A percentile compares a stretch with the other conserved stretches of the same genome.
Evolutionary conservation across 92 coral and sea anemone genomes (phyloP).

Genomic region (Phymanthus crucifer): DNA sequence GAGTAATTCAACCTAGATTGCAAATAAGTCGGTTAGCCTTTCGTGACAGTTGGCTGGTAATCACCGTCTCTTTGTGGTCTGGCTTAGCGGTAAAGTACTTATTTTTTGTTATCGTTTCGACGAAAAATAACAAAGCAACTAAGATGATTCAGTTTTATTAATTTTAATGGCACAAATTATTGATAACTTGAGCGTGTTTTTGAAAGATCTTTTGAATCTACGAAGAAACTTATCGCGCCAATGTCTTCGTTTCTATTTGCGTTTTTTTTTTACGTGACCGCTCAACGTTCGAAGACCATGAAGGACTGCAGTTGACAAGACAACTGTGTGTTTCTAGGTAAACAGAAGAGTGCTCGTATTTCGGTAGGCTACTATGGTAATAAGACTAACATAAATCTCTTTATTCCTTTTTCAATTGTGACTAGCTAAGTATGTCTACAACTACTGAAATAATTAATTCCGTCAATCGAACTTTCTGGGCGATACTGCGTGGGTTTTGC

Average conservation of each 20-base stretch:
- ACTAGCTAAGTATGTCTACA: constrained; percentile 1
- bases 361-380: not conserved
- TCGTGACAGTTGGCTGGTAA: too few relatives aligned
- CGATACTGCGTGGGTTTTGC: not conserved
- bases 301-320: not conserved
- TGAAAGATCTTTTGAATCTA: not conserved
- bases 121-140: not conserved
- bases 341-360: not conserved
- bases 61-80: too few relatives aligned
- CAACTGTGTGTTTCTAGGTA: not conserved
- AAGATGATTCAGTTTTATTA: not conserved
- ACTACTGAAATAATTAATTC: not conserved
- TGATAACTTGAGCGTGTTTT: not conserved
- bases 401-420: not conserved
- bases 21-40: too few relatives aligned
- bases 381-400: not conserved
- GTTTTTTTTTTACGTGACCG: too few relatives aligned
- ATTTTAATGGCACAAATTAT: not conserved
- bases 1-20: too few relatives aligned
- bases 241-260: not conserved
- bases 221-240: not conserved
- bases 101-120: not conserved
- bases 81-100: not conserved
- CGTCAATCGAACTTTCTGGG: not conserved
- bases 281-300: not conserved